Percentiles rank a stretch among this genome's conserved stretches.
Evolutionary conservation across 1,140 invertebrate genomes (phyloP).

Genomic region (Zaprionus davidi): DNA sequence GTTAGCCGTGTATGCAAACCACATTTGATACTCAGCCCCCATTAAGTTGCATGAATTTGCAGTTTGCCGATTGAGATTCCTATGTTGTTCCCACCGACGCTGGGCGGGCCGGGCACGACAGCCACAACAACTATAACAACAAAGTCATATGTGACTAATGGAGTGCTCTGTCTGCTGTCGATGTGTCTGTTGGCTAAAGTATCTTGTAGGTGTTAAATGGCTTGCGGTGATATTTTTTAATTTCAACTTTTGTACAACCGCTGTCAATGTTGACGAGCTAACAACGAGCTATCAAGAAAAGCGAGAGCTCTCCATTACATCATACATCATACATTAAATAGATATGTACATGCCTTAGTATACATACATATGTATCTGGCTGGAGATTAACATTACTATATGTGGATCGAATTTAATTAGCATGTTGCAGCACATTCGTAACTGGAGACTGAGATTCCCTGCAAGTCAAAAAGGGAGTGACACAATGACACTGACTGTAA

Average conservation of each 20-base stretch:
- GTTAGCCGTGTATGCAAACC: slow-evolving; percentile 44
- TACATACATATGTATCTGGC: slow-evolving; percentile 14
- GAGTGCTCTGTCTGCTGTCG: slow-evolving; percentile 24
- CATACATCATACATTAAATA: not conserved
- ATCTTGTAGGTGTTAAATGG: slow-evolving; percentile 65
- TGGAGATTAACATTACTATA: slow-evolving; percentile 11
- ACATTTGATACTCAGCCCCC: slow-evolving; percentile 38
- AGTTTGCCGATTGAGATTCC: slow-evolving; percentile 30
- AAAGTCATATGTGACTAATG: slow-evolving; percentile 58
- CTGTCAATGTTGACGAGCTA: slow-evolving; percentile 31
- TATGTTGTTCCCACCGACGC: not conserved
- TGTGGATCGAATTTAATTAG: too few relatives aligned
- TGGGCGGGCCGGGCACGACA: not conserved
- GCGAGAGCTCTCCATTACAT: not conserved
- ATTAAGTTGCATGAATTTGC: slow-evolving; percentile 51
- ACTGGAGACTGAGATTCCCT: slow-evolving; percentile 18
- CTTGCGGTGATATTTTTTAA: slow-evolving; percentile 35
- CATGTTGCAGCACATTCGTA: slow-evolving; percentile 17
- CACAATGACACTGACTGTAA: slow-evolving; percentile 24
- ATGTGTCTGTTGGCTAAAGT: slow-evolving; percentile 39
- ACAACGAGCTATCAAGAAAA: slow-evolving; percentile 15
- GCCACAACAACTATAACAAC: not conserved
- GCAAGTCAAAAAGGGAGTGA: not conserved
- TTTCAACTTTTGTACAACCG: slow-evolving; percentile 29
- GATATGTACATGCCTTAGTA: not conserved